phyloP scores from a whole-genome alignment of 2,113 vertebrate species.

The Carassius carassius region DNA sequence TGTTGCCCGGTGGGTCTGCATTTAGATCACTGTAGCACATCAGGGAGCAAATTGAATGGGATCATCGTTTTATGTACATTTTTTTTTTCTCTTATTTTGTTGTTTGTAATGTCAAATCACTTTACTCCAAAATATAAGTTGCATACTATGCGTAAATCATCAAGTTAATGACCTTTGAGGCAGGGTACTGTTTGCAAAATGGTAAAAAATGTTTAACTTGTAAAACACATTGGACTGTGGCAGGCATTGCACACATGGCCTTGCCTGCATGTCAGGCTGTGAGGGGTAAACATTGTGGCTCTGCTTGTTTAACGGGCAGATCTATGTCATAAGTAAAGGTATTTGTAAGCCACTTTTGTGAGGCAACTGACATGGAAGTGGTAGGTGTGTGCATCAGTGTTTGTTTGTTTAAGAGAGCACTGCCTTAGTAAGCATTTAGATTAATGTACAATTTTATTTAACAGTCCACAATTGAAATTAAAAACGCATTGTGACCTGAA shows the following conservation, averaged over 20 bases:
- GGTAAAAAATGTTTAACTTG: background rate
- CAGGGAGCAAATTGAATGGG: conserved; percentile 18
- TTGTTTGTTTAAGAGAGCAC: conserved; percentile 1
- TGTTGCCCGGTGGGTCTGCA: conserved; percentile 29
- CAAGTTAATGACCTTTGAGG: background rate
- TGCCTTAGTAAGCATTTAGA: background rate
- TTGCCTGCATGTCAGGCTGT: conserved; percentile 35
- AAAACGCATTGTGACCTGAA: background rate
- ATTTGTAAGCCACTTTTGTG: background rate
- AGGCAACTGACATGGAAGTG: background rate
- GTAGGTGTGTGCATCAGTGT: background rate
- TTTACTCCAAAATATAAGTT: background rate
- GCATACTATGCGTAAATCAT: background rate
- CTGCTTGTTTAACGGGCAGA: conserved; percentile 3
- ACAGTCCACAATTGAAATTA: background rate
- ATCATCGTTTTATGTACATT: background rate
- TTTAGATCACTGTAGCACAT: conserved; percentile 27
- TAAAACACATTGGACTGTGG: conserved; percentile 17
- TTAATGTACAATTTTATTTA: conserved; percentile 2
- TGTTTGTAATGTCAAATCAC: too few relatives aligned
- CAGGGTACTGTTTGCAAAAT: background rate
- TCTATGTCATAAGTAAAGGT: conserved; percentile 28
- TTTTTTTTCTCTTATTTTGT: too few relatives aligned
- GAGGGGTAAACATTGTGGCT: conserved; percentile 32
- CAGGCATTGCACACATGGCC: conserved; percentile 17